Percentiles rank a stretch among this genome's conserved stretches.
phyloP scores from a whole-genome alignment of 2,797 vertebrate species.

The Clarias fuscus region DNA sequence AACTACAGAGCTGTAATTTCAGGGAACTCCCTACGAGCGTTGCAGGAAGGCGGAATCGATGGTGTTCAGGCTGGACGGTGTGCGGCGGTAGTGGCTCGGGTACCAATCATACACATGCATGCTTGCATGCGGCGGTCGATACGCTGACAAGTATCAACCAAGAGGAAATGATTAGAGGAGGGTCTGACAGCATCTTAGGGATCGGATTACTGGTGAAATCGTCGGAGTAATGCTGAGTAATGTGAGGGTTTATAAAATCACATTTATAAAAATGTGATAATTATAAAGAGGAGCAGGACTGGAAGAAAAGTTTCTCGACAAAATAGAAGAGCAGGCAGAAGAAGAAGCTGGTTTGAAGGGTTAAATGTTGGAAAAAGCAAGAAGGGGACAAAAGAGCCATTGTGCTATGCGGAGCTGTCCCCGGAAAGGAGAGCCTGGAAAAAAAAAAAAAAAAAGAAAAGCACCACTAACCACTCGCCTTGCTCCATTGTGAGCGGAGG shows the following conservation, averaged over 20 bases:
- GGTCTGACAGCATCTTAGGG: constrained; percentile 59
- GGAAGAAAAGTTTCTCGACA: constrained; percentile 35
- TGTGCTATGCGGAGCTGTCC: constrained; percentile 77
- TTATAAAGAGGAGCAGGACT: constrained; percentile 9
- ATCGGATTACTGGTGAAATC: constrained; percentile 47
- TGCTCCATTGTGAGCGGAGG: constrained; percentile 74
- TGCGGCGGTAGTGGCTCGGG: constrained; percentile 47
- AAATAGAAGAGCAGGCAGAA: constrained; percentile 65
- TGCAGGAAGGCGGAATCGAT: constrained; percentile 66
- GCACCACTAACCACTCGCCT: constrained; percentile 74
- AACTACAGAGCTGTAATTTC: constrained; percentile 73
- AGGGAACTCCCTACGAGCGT: constrained; percentile 62
- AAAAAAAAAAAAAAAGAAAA: constrained; percentile 76
- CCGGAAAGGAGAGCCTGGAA: constrained; percentile 76
- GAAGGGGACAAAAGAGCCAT: constrained; percentile 76
- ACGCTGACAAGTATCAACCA: constrained; percentile 60
- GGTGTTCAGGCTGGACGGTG: constrained; percentile 49
- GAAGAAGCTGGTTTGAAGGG: constrained; percentile 75
- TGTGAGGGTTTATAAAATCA: too few relatives aligned
- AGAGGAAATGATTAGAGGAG: constrained; percentile 65
- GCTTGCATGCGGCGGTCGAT: constrained; percentile 46
- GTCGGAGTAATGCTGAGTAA: constrained; percentile 44
- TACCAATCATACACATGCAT: constrained; percentile 50
- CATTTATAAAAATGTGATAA: too few relatives aligned
- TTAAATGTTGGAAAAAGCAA: constrained; percentile 77